Evolutionary conservation across 2,888 invertebrate genomes (phyloP).

Genomic region (Nowickia ferox): DNA sequence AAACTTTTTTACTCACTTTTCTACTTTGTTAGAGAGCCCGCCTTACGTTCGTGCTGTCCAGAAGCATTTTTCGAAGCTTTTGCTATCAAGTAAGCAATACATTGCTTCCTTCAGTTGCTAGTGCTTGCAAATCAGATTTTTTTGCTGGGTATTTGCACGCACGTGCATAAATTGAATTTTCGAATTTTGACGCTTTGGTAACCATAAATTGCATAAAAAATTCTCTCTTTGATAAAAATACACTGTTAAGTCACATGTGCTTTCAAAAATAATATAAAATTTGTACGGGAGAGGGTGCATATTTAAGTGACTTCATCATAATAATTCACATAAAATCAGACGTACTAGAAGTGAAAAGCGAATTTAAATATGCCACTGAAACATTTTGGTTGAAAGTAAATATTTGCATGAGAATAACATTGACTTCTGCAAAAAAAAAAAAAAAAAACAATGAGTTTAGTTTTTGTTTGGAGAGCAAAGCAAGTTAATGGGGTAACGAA

Average conservation of each 20-base stretch:
- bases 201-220: conserved; percentile 49
- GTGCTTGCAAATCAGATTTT: too few species aligned
- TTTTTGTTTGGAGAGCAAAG: background rate
- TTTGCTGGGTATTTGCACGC: conserved; percentile 4
- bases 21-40: too few species aligned
- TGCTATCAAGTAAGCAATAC: too few species aligned
- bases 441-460: background rate
- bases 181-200: conserved; percentile 69
- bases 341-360: conserved; percentile 10
- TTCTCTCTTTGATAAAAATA: conserved; percentile 10
- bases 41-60: too few species aligned
- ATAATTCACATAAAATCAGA: conserved; percentile 14
- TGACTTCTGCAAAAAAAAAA: conserved; percentile 1
- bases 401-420: background rate
- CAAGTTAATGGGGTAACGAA: conserved; percentile 17
- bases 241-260: conserved; percentile 37
- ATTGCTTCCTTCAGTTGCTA: too few species aligned
- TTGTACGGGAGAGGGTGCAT: conserved; percentile 52
- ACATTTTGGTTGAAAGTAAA: background rate
- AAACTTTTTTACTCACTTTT: too few species aligned
- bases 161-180: conserved; percentile 67
- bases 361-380: conserved; percentile 29
- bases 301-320: conserved; percentile 52
- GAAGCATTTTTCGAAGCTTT: too few species aligned
- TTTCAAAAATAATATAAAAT: background rate